phyloP scores from a whole-genome alignment of 2,113 vertebrate genomes.

The Phylloscopus trochilus region DNA sequence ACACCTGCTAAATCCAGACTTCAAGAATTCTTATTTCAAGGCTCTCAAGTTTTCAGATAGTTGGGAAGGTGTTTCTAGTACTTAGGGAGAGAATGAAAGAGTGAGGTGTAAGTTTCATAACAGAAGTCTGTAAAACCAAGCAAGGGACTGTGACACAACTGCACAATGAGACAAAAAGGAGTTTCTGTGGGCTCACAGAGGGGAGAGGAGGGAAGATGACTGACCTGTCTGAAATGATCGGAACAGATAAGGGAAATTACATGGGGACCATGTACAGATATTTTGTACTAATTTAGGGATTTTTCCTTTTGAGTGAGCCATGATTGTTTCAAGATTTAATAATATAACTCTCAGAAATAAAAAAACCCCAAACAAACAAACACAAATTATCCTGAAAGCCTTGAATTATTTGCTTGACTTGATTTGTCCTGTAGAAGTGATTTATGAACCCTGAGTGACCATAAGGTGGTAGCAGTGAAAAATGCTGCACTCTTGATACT shows the following conservation, averaged over 20 bases:
- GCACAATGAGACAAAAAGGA: background rate
- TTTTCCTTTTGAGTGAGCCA: background rate
- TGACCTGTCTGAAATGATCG: background rate
- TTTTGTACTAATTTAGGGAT: background rate
- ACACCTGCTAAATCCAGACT: background rate
- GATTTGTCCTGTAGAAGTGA: background rate
- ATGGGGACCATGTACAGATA: background rate
- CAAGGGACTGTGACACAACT: fast-evolving
- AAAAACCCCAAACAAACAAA: background rate
- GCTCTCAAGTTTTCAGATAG: background rate
- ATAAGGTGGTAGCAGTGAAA: background rate
- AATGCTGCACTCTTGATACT: fast-evolving
- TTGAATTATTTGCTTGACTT: background rate
- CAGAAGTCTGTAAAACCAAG: background rate
- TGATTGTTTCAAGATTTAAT: background rate
- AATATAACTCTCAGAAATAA: background rate
- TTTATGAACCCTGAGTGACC: background rate
- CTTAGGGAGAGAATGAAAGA: background rate
- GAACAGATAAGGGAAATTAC: background rate
- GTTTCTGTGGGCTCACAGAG: background rate
- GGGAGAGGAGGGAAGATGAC: background rate
- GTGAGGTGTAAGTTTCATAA: background rate
- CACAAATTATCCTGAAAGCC: background rate
- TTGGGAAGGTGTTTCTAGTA: background rate
- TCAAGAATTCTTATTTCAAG: background rate